Evolutionary conservation across 2,888 invertebrate species (phyloP).

Genomic region (Heterodera filipjevi): DNA sequence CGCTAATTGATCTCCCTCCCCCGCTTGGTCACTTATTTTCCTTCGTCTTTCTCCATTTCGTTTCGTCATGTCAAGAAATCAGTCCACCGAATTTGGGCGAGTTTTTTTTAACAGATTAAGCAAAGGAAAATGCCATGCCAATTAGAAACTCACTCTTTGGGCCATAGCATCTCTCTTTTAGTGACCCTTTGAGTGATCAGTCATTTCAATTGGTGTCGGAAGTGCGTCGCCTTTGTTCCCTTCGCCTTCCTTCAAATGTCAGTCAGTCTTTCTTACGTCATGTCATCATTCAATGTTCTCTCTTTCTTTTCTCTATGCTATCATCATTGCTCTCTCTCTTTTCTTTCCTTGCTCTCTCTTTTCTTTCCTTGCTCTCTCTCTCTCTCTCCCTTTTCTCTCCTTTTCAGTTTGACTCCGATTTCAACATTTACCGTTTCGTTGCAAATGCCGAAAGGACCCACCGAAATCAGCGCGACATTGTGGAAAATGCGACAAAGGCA

Average conservation of each 20-base stretch:
- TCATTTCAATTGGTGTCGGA: constrained; percentile 56
- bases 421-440: constrained; percentile 65
- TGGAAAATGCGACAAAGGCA: constrained; percentile 57
- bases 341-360: neutral
- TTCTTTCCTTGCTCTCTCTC: too few species aligned
- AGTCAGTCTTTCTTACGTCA: too few species aligned
- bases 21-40: neutral
- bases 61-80: constrained; percentile 1
- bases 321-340: neutral
- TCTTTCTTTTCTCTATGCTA: neutral
- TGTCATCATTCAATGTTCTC: too few species aligned
- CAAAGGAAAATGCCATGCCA: neutral
- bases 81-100: constrained; percentile 28
- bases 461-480: constrained; percentile 55
- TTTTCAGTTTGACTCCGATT: constrained; percentile 63
- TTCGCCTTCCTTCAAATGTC: constrained; percentile 60
- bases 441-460: constrained; percentile 53
- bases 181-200: constrained; percentile 54
- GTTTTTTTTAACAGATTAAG: too few species aligned
- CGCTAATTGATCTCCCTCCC: neutral
- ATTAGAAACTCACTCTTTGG: neutral
- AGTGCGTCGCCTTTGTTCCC: constrained; percentile 51
- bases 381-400: neutral
- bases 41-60: neutral
- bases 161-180: constrained; percentile 41